Base-by-base conservation (phyloP, 2,888 invertebrate genomes). In the Dioctria rufipes region DNA sequence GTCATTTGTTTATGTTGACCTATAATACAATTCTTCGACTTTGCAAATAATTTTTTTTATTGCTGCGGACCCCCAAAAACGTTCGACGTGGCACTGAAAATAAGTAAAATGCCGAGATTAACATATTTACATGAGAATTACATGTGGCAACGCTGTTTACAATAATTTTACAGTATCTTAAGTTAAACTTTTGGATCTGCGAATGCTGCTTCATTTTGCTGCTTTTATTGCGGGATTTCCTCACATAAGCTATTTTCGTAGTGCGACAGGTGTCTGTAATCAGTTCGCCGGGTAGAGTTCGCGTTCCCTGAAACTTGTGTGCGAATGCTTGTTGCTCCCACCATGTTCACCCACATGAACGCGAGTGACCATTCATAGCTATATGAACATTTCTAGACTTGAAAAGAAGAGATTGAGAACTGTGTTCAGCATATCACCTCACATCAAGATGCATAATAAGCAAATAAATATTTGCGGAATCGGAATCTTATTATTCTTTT, bases 261-360 rank as follows among this genome's bases (percentile, higher is more conserved):
- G n/a, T 40, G 63, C 77, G 77, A 77, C 77, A 77, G 77, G 77
- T 77, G 77, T 77, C 77, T 63, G 77, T 77, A 77, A 77, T 77
- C 77, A 77, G 77, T 77, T 77, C 63, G 77, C 77, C 77, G 77
- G 77, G 77, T 77, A 77, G 63, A 63, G 63, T 63, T 63, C 40
- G 63, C 37, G 37, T 39, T 63, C 40, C 63, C 40, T 63, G 40
- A 63, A 63, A 37, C 63, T 37, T 40, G 6, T 42, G 37, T 42
- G 60, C 25, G 25, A 37, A 58, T 60, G 42, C 37, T 42, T 25
- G n/a, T 37, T 69, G 25, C 39, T n/a, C 49, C 51, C 43, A 11
- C 40, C 58, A 42, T 37, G 11, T 13, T 42, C 73, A 73, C 73
- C 60, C 60, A 58, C 73, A 73, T 43, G 9, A 58, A 73, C 60